Percentiles rank a stretch among this genome's conserved stretches.
Evolutionary conservation across 2,888 invertebrate species (phyloP).

Genomic region (Plebejus argus): DNA sequence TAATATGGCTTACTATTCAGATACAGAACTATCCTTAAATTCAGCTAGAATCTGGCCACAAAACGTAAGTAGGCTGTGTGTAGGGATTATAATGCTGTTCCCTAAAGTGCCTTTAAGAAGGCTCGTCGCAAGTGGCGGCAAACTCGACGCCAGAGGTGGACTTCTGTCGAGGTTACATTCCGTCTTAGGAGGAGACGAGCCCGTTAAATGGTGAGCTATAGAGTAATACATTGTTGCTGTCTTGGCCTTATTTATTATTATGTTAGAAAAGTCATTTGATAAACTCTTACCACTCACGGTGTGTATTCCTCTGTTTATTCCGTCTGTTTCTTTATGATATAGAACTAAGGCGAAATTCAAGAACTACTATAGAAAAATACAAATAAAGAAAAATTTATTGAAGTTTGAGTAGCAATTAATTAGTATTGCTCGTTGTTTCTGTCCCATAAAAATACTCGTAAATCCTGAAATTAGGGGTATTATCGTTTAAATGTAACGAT

Average conservation of each 20-base stretch:
- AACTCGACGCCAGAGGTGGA: neutral
- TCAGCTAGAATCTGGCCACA: neutral
- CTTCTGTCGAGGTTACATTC: neutral
- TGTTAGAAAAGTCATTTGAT: too few relatives aligned
- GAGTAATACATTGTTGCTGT: too few relatives aligned
- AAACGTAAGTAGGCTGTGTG: neutral
- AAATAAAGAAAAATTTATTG: too few relatives aligned
- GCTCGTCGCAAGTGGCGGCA: neutral
- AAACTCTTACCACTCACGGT: neutral
- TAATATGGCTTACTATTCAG: too few relatives aligned
- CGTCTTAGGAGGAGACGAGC: neutral
- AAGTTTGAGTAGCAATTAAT: too few relatives aligned
- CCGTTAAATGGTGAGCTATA: neutral
- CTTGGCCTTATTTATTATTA: too few relatives aligned
- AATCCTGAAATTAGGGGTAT: too few relatives aligned
- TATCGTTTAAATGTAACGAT: neutral
- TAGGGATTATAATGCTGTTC: neutral
- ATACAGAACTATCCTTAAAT: neutral
- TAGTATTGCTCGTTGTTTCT: too few relatives aligned
- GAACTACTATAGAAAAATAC: neutral
- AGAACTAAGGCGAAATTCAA: neutral
- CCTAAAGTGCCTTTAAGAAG: constrained; percentile 2
- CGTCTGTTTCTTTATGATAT: neutral
- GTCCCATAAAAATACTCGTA: too few relatives aligned
- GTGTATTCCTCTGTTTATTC: too few relatives aligned